These are phyloP conservation scores for Manis pentadactyla DNA, from an alignment of 2,797 vertebrate species.

Conservation along the genomic window DNA sequence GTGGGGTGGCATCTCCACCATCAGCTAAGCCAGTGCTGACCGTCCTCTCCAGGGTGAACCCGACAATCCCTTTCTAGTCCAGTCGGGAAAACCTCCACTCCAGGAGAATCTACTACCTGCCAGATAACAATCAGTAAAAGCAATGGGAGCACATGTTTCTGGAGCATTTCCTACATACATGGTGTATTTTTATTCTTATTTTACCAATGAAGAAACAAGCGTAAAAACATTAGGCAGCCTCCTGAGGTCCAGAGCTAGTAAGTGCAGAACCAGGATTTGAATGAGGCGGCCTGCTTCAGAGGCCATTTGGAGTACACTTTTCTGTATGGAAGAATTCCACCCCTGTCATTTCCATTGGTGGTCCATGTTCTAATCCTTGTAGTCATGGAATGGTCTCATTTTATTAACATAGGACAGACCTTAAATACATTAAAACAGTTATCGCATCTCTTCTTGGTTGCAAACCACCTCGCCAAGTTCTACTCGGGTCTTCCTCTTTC, in stretches of 20 bases:
- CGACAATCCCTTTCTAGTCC: not conserved
- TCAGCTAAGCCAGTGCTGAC: not conserved
- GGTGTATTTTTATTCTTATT: conserved; percentile 10
- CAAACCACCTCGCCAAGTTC: not conserved
- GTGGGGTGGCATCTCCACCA: not conserved
- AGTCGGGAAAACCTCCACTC: not conserved
- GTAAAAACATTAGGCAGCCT: not conserved
- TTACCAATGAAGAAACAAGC: not conserved
- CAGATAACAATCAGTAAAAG: not conserved
- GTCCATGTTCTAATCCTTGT: not conserved
- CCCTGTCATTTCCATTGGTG: not conserved
- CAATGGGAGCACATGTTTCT: not conserved
- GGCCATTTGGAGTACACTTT: not conserved
- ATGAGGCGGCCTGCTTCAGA: not conserved
- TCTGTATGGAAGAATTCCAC: not conserved
- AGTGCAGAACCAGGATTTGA: not conserved
- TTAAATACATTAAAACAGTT: not conserved
- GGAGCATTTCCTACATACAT: not conserved
- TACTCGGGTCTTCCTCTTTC: not conserved
- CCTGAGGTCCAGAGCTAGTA: not conserved
- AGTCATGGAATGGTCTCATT: not conserved
- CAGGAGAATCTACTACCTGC: not conserved
- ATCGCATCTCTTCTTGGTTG: not conserved
- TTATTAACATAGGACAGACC: not conserved
- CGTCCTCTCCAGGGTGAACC: not conserved